Conservation (phyloP, 2,888 invertebrate species). For the Tuta absoluta region DNA sequence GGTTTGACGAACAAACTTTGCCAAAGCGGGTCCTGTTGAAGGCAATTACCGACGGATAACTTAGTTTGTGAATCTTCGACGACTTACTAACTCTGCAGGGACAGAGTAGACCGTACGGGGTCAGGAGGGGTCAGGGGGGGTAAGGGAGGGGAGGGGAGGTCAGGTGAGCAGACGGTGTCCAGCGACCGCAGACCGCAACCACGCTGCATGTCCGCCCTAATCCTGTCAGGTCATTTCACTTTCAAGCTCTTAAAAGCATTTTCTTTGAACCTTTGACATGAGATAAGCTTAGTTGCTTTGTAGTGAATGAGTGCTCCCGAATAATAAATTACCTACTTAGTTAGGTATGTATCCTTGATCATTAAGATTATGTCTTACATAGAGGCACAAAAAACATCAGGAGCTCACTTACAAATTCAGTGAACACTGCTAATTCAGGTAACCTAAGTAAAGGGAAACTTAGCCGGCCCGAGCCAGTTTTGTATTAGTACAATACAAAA, state of each 20-base stretch:
- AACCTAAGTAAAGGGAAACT: too few species aligned
- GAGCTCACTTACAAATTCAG: too few species aligned
- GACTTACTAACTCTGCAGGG: slow-evolving; percentile 14
- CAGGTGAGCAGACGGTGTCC: slow-evolving; percentile 5
- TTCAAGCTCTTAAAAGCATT: neutral
- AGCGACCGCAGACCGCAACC: slow-evolving; percentile 18
- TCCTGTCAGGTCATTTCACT: slow-evolving; percentile 1
- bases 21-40: slow-evolving; percentile 15
- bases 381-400: too few species aligned
- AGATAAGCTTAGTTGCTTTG: too few species aligned
- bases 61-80: slow-evolving; percentile 18
- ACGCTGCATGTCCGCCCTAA: slow-evolving; percentile 11
- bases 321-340: too few species aligned
- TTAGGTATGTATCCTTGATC: too few species aligned
- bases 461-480: too few species aligned
- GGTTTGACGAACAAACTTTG: slow-evolving; percentile 7
- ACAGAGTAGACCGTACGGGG: slow-evolving; percentile 9
- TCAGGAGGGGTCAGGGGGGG: neutral
- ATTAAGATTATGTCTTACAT: too few species aligned
- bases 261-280: neutral
- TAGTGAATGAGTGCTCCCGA: too few species aligned
- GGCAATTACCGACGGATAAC: slow-evolving; percentile 21
- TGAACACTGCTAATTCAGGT: too few species aligned
- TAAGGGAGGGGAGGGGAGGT: neutral
- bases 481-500: too few species aligned